These are phyloP conservation scores for Tinea trinotella DNA, from an alignment of 2,888 invertebrate species.

Conservation along the genomic window DNA sequence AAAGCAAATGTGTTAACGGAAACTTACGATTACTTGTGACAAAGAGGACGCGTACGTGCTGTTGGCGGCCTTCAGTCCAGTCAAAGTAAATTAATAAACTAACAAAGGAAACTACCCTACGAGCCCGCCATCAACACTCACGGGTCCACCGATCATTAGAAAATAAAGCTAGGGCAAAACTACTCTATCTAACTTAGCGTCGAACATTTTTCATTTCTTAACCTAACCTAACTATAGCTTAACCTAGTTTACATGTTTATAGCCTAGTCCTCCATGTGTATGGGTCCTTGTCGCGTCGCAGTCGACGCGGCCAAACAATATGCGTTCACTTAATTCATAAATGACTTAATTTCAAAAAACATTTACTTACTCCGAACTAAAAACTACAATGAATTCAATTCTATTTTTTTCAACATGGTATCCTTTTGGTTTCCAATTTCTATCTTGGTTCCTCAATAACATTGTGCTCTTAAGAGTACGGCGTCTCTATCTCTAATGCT, in stretches of 20 bases:
- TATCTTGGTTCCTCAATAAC: slow-evolving; percentile 47
- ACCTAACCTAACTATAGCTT: slow-evolving; percentile 68
- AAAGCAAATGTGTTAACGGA: slow-evolving; percentile 67
- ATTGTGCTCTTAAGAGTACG: slow-evolving; percentile 40
- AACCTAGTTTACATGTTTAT: slow-evolving; percentile 43
- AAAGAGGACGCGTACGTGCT: slow-evolving; percentile 36
- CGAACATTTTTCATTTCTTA: slow-evolving; percentile 66
- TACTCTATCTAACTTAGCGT: slow-evolving; percentile 66
- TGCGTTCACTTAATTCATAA: slow-evolving; percentile 58
- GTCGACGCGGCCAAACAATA: slow-evolving; percentile 48
- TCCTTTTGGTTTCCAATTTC: slow-evolving; percentile 53
- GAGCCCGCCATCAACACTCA: slow-evolving; percentile 42
- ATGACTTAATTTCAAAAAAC: slow-evolving; percentile 64
- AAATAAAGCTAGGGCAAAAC: slow-evolving; percentile 60
- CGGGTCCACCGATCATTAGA: slow-evolving; percentile 35
- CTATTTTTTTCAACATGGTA: slow-evolving; percentile 59
- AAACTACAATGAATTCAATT: slow-evolving; percentile 34
- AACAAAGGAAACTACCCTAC: slow-evolving; percentile 68
- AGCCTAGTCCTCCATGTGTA: slow-evolving; percentile 53
- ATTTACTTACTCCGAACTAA: slow-evolving; percentile 50
- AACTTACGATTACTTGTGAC: slow-evolving; percentile 64
- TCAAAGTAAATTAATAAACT: slow-evolving; percentile 72
- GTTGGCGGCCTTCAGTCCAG: slow-evolving; percentile 61
- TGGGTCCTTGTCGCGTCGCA: slow-evolving; percentile 47
- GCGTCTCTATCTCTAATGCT: slow-evolving; percentile 32